These are phyloP conservation scores for Galeopterus variegatus DNA, from an alignment of 2,113 vertebrate genomes.

Conservation along the genomic window DNA sequence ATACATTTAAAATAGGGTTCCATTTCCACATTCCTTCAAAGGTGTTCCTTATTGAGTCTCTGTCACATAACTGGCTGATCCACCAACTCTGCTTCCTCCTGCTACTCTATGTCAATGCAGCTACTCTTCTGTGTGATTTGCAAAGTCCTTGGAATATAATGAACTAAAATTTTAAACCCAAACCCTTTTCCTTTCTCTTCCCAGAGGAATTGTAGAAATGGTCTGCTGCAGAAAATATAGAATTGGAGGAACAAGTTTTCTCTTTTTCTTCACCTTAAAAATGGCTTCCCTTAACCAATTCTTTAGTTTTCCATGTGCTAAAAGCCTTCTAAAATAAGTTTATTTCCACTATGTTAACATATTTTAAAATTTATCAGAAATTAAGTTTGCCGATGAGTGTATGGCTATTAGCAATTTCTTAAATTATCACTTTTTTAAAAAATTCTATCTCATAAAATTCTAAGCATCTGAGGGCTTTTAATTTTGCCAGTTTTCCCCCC, in stretches of 20 bases:
- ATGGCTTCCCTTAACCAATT: background rate
- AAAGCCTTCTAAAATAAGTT: background rate
- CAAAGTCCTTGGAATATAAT: background rate
- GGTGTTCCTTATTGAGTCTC: background rate
- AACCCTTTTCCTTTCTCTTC: background rate
- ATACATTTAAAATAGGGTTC: background rate
- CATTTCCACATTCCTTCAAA: background rate
- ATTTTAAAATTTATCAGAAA: conserved; percentile 32
- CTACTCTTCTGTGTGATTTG: background rate
- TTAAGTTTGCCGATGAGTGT: conserved; percentile 5
- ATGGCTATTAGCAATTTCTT: conserved; percentile 22
- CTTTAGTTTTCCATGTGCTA: background rate
- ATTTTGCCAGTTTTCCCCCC: background rate
- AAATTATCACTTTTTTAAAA: background rate
- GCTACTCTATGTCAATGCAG: rapidly evolving
- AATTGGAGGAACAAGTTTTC: background rate
- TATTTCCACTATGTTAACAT: background rate
- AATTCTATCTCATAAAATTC: conserved; percentile 23
- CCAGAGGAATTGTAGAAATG: background rate
- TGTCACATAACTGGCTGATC: background rate
- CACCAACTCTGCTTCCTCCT: background rate
- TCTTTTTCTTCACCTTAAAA: background rate
- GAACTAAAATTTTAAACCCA: background rate
- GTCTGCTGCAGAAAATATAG: background rate
- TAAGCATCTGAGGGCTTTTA: conserved; percentile 7